Evolutionary conservation across 2,888 invertebrate species (phyloP), one percentile per base, ranked within the genome.

Genomic region (Abscondita cerata): DNA sequence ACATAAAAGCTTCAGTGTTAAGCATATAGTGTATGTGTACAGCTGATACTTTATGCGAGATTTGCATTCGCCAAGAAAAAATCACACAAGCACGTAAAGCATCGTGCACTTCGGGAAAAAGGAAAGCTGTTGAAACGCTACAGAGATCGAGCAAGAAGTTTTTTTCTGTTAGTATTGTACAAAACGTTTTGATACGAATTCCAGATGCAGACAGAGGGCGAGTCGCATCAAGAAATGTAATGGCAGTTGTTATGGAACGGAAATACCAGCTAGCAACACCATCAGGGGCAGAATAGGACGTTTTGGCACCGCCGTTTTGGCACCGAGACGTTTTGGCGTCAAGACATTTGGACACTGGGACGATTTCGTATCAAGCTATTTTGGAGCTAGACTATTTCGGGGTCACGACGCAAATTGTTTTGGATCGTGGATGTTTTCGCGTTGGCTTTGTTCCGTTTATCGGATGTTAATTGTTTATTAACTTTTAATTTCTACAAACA

Each of bases 141-240:
- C 36, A 34, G 1, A 36, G 16, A 18, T 51, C 13, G n/a, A n/a
- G 11, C 36, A 12, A 51, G 34, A 50, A 44, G 15, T 19, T 50
- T 33, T 18, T 4, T 18, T 12, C 8, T n/a, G 18, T 5, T 51
- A 12, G 19, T 11, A 38, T 51, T 36, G 36, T 33, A 18, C 36
- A 51, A 33, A 51, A 51, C 34, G 36, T 51, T 51, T 38, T 51
- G 18, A 9, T 51, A 18, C 33, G 18, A 33, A 19, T 51, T 38
- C 36, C 51, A 9, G 34, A 51, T 51, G 51, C 15, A 9, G 34
- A 34, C 38, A 51, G 36, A 12, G 13, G 5, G 11, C 16, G 18
- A 8, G n/a, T 36, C 1, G 34, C 51, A 9, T 16, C 16, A 16
- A 12, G 34, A 16, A 51, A 36, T 33, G 15, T 51, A 9, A 16